Base-by-base conservation (phyloP, 1,140 invertebrate species). In the Pristionchus pacificus region DNA sequence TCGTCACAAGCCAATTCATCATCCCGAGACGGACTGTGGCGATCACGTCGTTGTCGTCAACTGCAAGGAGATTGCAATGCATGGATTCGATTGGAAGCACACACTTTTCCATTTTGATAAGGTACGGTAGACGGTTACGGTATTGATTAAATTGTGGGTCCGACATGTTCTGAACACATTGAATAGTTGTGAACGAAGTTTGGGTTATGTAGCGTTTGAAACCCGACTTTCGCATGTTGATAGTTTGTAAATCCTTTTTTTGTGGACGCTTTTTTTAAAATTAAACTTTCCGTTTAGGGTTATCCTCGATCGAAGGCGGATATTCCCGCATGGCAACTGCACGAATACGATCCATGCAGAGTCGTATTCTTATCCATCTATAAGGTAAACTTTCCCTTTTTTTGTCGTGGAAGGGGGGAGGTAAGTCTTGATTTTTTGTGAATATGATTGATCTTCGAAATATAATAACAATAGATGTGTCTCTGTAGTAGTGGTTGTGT, bases 41-140 rank as follows among this genome's bases (percentile, higher is more conserved):
- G 81, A 83, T 63, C 73, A 83, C 71, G 83, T 84, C 3, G 80
- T 84, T 6, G 77, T 83, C 14, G 60, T 78, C n/a, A 83, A 83
- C 61, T 83, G 80, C 60, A 60, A 75, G 32, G 72, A 84, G 58
- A 77, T 81, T 32, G 82, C 80, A 28, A 84, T 83, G 81, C 75
- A 80, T 33, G 81, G 59, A 25, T 83, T 83, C 68, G 79, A 83
- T 62, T 83, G 81, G 81, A 84, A 84, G 62, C 81, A 81, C 66
- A 73, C 67, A n/a, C 32, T 68, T 10, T 84, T 73, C 65, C 73
- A 75, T 32, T 83, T 83, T 65, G 68, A 83, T 65, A 77, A 71
- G 74, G 80, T 80, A 15, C 6, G 38, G 6, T n/a, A n/a, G n/a
- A n/a, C n/a, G n/a, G n/a, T n/a, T n/a, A n/a, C n/a, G n/a, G n/a